Evolutionary conservation across 2,113 vertebrate genomes (phyloP), one percentile per base, ranked within the genome.

Genomic region (Malurus melanocephalus): DNA sequence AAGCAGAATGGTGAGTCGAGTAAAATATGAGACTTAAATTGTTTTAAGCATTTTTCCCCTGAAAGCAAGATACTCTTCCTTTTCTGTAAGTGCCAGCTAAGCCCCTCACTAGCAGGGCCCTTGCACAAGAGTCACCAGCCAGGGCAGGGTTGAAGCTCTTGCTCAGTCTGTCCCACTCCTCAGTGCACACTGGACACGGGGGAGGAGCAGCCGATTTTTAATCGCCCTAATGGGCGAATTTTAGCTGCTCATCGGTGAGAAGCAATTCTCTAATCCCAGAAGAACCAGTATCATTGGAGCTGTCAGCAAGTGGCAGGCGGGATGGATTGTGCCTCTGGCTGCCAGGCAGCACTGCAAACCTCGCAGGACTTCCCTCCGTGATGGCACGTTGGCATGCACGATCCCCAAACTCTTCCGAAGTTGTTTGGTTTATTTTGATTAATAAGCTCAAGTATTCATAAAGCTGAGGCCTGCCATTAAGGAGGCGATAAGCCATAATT

Each of bases 401-500:
- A 38, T 13, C 42, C 78, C 71, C 84, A 87, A 92, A 96, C 80
- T 94, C 87, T 28, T 7, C 84, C 28, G 24, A 80, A 87, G 67
- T 76, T 79, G n/a, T 82, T 93, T 92, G 86, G 17, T 71, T 91
- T 93, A 65, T 80, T 66, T 94, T 85, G 90, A 89, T 92, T 87
- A 95, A 92, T 92, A 94, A 89, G 68, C 19, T 78, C 61, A 96
- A 94, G 95, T 89, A 94, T 96, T 97, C 81, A 80, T 84, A 90
- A 96, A 95, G 95, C 90, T 66, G 94, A 96, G 82, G 93, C 95
- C 94, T 96, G 96, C 96, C 95, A 94, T 96, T 95, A 96, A 86
- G 95, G 96, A 98, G 90, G 91, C 91, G 97, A 98, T 97, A 96
- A 97, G 95, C 95, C 94, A 97, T 98, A 97, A 98, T 98, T 98